Evolutionary conservation across 2,888 invertebrate species (phyloP).

Genomic region (Sphaeridia pumilis): DNA sequence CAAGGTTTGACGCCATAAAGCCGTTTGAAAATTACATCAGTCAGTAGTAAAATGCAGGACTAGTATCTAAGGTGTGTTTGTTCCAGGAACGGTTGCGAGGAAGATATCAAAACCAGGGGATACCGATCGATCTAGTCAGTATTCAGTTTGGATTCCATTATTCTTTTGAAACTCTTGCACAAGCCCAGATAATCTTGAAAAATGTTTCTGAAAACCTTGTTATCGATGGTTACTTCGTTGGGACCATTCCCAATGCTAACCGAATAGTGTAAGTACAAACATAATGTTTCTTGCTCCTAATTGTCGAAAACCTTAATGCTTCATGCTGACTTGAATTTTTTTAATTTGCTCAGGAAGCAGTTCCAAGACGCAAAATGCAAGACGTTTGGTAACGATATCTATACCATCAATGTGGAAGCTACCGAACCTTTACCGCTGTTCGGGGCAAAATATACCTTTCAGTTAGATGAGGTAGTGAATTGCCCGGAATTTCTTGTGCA

Average conservation of each 20-base stretch:
- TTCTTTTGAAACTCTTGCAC: slow-evolving; percentile 74
- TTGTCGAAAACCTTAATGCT: background rate
- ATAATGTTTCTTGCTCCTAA: background rate
- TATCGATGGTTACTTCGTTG: slow-evolving; percentile 89
- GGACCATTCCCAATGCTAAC: slow-evolving; percentile 87
- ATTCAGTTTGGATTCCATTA: slow-evolving; percentile 99
- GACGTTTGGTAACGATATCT: slow-evolving; percentile 67
- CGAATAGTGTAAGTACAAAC: slow-evolving; percentile 60
- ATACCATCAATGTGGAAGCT: slow-evolving; percentile 55
- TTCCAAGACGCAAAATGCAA: slow-evolving; percentile 18
- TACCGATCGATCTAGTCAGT: slow-evolving; percentile 77
- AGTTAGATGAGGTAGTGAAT: slow-evolving; percentile 89
- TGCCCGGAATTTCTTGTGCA: slow-evolving; percentile 98
- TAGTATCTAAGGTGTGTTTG: background rate
- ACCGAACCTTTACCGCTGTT: slow-evolving; percentile 61
- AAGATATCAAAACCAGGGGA: slow-evolving; percentile 62
- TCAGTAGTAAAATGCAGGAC: background rate
- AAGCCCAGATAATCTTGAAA: slow-evolving; percentile 81
- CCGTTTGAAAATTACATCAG: background rate
- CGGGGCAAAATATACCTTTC: slow-evolving; percentile 92
- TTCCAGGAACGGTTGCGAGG: slow-evolving; percentile 53
- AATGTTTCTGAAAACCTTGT: slow-evolving; percentile 83
- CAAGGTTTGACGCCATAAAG: slow-evolving; percentile 43
- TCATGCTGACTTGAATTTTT: background rate
- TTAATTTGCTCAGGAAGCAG: slow-evolving; percentile 19